phyloP scores from a whole-genome alignment of 2,797 vertebrate genomes.

The Sebastes diploproa region DNA sequence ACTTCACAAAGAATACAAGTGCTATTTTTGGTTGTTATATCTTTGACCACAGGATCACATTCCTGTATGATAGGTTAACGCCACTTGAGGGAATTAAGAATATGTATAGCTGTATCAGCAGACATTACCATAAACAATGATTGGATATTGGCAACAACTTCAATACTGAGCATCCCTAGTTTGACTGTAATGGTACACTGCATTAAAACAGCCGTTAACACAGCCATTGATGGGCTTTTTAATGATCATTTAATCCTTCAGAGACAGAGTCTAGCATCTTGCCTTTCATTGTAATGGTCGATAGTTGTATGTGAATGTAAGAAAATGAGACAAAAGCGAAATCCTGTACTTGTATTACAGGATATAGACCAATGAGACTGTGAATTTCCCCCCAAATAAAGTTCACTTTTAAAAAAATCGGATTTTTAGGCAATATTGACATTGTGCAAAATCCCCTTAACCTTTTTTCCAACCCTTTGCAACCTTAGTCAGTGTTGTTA shows the following conservation, averaged over 20 bases:
- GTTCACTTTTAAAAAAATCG: not conserved
- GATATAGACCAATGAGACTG: not conserved
- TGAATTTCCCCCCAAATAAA: not conserved
- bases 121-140: slow-evolving; percentile 12
- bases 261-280: not conserved
- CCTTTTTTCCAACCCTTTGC: not conserved
- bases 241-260: not conserved
- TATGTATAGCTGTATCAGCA: not conserved
- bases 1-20: not conserved
- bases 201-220: not conserved
- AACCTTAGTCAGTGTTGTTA: not conserved
- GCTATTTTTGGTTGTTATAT: not conserved
- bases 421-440: not conserved
- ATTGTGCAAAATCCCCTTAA: not conserved
- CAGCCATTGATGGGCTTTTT: not conserved
- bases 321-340: not conserved
- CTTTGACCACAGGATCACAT: not conserved
- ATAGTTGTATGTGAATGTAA: not conserved
- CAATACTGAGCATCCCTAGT: not conserved
- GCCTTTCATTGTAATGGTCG: not conserved
- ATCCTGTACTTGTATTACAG: not conserved
- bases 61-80: not conserved
- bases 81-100: not conserved
- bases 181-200: not conserved
- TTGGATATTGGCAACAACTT: slow-evolving; percentile 5